Percentiles rank a stretch among this genome's conserved stretches.
These are phyloP conservation scores for Osmerus mordax DNA, from an alignment of 2,113 vertebrate genomes.

Conservation along the genomic window DNA sequence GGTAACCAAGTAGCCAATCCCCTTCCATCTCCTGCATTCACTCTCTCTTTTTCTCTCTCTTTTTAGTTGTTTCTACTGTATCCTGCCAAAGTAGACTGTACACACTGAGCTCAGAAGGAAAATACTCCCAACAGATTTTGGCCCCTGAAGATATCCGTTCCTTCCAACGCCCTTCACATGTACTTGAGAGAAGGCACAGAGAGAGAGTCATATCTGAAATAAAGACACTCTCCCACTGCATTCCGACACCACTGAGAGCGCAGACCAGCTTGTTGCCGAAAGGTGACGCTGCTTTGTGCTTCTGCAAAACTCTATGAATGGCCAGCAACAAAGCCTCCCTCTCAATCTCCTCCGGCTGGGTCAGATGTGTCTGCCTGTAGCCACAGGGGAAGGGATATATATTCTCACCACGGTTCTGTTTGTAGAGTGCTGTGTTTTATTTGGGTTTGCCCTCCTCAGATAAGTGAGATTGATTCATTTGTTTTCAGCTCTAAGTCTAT, in stretches of 20 bases:
- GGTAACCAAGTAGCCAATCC: conserved; percentile 14
- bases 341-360: no score
- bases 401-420: conserved; percentile 1
- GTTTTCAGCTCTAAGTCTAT: conserved; percentile 18
- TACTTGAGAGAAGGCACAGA: no score
- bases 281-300: no score
- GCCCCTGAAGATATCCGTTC: conserved; percentile 13
- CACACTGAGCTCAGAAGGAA: conserved; percentile 12
- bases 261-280: no score
- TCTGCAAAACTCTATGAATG: no score
- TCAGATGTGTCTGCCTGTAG: no score
- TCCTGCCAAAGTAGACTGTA: conserved; percentile 32
- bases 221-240: no score
- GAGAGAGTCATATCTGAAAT: no score
- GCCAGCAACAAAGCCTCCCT: no score
- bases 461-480: conserved; percentile 32
- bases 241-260: no score
- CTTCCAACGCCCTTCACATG: conserved; percentile 1
- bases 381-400: not conserved
- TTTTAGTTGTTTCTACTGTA: conserved; percentile 16
- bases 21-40: conserved; percentile 25
- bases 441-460: not conserved
- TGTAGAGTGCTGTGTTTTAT: not conserved
- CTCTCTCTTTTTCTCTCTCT: not conserved
- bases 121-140: conserved; percentile 26